phyloP scores from a whole-genome alignment of 2,797 vertebrate genomes.

The Eptatretus atami region DNA sequence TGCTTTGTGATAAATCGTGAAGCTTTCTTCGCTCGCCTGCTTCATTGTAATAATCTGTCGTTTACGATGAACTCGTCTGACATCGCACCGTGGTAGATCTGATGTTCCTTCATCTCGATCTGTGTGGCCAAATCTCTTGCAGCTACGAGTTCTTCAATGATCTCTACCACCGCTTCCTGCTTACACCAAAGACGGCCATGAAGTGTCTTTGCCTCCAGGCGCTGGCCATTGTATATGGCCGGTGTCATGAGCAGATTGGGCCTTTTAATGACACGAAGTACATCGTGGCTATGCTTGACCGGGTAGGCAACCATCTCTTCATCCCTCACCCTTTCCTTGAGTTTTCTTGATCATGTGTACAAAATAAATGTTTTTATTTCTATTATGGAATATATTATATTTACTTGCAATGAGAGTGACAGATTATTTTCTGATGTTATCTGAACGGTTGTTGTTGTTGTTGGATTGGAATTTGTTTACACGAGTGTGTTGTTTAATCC shows the following conservation, averaged over 20 bases:
- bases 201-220: constrained; percentile 96
- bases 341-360: neutral
- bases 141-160: constrained; percentile 98
- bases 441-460: too few species aligned
- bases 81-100: too few species aligned
- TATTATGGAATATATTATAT: neutral
- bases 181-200: constrained; percentile 91
- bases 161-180: constrained; percentile 85
- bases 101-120: too few species aligned
- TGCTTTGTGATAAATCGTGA: too few species aligned
- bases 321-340: neutral
- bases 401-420: too few species aligned
- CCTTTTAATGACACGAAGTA: constrained; percentile 81
- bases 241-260: constrained; percentile 80
- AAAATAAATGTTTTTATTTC: neutral
- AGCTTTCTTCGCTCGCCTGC: too few species aligned
- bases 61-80: too few species aligned
- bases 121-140: constrained; percentile 6
- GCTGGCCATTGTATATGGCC: constrained; percentile 76
- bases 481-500: too few species aligned
- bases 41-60: too few species aligned
- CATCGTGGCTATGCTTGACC: constrained; percentile 83
- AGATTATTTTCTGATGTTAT: too few species aligned
- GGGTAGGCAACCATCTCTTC: constrained; percentile 24
- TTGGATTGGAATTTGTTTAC: too few species aligned